A percentile compares a stretch with the other conserved stretches of the same genome.
These are phyloP conservation scores for Drosophila kanekoi DNA, from an alignment of 2,888 invertebrate species.

Conservation along the genomic window DNA sequence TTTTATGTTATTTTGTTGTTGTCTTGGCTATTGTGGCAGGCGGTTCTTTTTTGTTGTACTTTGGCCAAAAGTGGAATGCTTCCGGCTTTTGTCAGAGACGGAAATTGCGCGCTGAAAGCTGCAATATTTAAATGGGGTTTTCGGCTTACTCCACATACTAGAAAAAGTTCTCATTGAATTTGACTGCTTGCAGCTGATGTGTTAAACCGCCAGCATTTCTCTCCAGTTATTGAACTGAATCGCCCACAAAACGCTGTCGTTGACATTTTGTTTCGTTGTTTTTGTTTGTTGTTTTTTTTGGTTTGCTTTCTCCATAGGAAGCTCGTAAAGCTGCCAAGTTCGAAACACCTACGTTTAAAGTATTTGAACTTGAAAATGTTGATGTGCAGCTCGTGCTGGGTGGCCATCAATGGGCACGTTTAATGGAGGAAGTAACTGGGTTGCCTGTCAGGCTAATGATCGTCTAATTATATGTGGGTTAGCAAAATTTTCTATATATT, in stretches of 20 bases:
- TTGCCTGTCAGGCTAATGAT: conserved; percentile 58
- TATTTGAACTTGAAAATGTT: conserved; percentile 55
- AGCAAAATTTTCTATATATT: conserved; percentile 40
- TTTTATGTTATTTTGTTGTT: conserved; percentile 18
- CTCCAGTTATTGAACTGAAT: conserved; percentile 9
- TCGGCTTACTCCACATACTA: conserved; percentile 9
- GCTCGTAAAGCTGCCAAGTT: conserved; percentile 23
- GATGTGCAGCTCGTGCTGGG: conserved; percentile 43
- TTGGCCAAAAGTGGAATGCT: conserved; percentile 55
- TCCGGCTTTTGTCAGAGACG: conserved; percentile 64
- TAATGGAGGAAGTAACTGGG: conserved; percentile 34
- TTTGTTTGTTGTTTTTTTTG: too few relatives aligned
- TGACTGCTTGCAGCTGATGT: conserved; percentile 16
- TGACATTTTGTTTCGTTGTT: conserved; percentile 18
- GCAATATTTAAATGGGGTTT: conserved; percentile 39
- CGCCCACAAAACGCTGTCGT: conserved; percentile 28
- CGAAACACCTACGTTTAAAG: conserved; percentile 49
- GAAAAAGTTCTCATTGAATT: conserved; percentile 12
- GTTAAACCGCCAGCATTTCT: conserved; percentile 7
- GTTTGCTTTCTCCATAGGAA: conserved; percentile 43
- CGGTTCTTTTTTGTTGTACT: conserved; percentile 21
- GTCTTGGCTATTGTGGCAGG: conserved; percentile 26
- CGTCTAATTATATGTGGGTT: conserved; percentile 73
- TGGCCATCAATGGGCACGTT: conserved; percentile 44
- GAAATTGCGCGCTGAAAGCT: conserved; percentile 61